These are phyloP conservation scores for Pocota personata DNA, from an alignment of 2,888 invertebrate genomes.

Conservation along the genomic window DNA sequence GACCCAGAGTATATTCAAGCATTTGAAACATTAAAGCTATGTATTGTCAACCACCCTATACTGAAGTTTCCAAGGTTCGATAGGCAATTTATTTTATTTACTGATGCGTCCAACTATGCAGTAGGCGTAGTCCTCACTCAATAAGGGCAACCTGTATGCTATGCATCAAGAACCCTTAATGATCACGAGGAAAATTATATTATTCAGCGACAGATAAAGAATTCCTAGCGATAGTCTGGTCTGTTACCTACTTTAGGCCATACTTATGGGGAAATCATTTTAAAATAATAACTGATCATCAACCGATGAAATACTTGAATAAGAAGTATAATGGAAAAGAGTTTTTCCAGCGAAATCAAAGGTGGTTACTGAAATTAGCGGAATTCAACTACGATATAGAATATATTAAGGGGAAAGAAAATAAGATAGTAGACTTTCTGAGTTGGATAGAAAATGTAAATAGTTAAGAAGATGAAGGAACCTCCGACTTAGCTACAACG, in stretches of 20 bases:
- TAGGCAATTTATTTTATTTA: slow-evolving; percentile 53
- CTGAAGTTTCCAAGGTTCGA: slow-evolving; percentile 27
- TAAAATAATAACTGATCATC: slow-evolving; percentile 8
- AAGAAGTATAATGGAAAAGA: slow-evolving; percentile 21
- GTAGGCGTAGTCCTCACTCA: slow-evolving; percentile 69
- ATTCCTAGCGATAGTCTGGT: slow-evolving; percentile 17
- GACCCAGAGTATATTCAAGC: slow-evolving; percentile 35
- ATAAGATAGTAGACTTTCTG: slow-evolving; percentile 7
- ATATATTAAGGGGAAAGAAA: background rate
- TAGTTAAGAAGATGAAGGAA: background rate
- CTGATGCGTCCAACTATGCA: slow-evolving; percentile 70
- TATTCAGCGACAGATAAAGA: slow-evolving; percentile 65
- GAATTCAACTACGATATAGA: background rate
- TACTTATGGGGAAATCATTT: background rate
- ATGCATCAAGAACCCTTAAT: slow-evolving; percentile 64
- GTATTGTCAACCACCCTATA: slow-evolving; percentile 22
- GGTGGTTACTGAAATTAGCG: background rate
- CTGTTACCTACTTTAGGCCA: background rate
- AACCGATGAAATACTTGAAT: slow-evolving; percentile 6
- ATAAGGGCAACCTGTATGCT: slow-evolving; percentile 67
- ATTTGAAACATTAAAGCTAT: slow-evolving; percentile 41
- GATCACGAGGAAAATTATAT: slow-evolving; percentile 71
- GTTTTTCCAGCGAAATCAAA: slow-evolving; percentile 5
- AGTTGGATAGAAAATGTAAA: background rate
- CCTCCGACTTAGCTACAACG: slow-evolving; percentile 1